Evolutionary conservation across 2,888 invertebrate species (phyloP).

Genomic region (Fissipunctia ypsillon): DNA sequence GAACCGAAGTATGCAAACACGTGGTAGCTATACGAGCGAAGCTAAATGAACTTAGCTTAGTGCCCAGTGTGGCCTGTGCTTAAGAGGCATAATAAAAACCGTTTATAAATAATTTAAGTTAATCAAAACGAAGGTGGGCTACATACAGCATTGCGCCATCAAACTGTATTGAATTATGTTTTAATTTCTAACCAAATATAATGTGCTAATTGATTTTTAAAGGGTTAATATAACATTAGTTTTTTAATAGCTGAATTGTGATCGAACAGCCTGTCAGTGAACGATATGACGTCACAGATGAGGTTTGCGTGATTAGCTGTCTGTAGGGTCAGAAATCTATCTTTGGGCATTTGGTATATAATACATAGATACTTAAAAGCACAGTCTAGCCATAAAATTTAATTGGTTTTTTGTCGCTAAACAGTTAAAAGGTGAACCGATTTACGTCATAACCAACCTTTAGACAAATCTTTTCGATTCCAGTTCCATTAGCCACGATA

Average conservation of each 20-base stretch:
- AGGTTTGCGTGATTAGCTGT: neutral
- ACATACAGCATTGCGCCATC: neutral
- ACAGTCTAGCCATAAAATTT: neutral
- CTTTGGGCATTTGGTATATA: neutral
- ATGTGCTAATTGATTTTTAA: conserved; percentile 16
- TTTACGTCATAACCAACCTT: neutral
- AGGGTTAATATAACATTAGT: neutral
- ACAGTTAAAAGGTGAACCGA: neutral
- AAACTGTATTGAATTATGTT: conserved; percentile 15
- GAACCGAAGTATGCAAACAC: too few species aligned
- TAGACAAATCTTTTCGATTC: neutral
- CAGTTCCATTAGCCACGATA: neutral
- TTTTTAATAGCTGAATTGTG: conserved; percentile 13
- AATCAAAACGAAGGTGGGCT: neutral
- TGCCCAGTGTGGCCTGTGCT: too few species aligned
- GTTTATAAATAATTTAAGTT: neutral
- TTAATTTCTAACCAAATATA: conserved; percentile 24
- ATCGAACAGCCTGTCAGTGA: conserved; percentile 8
- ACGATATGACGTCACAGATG: neutral
- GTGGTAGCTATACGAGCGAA: too few species aligned
- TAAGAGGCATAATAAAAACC: neutral
- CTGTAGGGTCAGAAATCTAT: neutral
- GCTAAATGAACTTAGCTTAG: too few species aligned
- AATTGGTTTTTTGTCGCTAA: neutral
- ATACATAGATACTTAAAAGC: too few species aligned